A percentile compares a stretch with the other conserved stretches of the same genome.
Evolutionary conservation across 2,888 invertebrate species (phyloP).

Genomic region (Lamellibrachia satsuma): DNA sequence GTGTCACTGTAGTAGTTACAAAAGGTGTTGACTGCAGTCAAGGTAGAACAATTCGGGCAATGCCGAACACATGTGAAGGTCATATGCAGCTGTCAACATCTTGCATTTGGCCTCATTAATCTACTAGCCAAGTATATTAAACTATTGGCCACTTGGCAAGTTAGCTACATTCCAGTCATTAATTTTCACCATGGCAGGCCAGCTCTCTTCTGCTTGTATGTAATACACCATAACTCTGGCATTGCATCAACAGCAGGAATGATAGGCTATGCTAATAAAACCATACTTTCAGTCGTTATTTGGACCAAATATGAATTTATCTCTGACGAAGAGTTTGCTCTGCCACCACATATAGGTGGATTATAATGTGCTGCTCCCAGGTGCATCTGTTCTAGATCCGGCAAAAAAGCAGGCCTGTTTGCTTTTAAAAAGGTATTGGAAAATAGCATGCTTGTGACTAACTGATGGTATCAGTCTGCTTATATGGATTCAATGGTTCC

Average conservation of each 20-base stretch:
- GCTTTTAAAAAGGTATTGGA: no score
- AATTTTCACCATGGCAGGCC: neutral
- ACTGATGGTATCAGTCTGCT: neutral
- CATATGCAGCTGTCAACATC: neutral
- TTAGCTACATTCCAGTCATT: constrained; percentile 1
- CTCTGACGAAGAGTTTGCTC: neutral
- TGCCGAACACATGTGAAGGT: neutral
- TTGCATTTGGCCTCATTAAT: neutral
- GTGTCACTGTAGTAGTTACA: neutral
- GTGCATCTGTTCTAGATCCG: neutral
- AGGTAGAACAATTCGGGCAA: neutral
- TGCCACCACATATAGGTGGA: neutral
- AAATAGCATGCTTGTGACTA: no score
- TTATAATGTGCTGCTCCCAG: neutral
- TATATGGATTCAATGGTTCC: neutral
- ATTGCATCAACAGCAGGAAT: neutral
- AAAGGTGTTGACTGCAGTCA: neutral
- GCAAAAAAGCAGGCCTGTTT: neutral
- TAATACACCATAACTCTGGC: neutral
- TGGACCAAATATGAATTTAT: neutral
- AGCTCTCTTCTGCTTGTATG: neutral
- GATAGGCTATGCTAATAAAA: neutral
- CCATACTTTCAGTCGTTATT: neutral
- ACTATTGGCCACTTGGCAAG: neutral
- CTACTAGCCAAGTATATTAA: neutral